phyloP scores from a whole-genome alignment of 2,888 invertebrate genomes.

The Helobdella robusta region DNA sequence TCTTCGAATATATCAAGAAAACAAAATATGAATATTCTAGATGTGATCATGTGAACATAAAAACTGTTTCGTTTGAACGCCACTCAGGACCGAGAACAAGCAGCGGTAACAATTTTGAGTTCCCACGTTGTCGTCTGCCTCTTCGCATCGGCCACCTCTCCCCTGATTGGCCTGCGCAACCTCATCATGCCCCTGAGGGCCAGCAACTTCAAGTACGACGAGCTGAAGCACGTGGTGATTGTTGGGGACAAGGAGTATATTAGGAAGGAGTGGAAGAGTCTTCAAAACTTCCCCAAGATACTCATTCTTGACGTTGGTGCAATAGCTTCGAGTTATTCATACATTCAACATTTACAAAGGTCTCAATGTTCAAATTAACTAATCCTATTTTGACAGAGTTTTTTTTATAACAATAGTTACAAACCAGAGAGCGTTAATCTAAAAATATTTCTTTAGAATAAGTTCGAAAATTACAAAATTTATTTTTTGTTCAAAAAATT shows the following conservation, averaged over 20 bases:
- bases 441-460: too few relatives aligned
- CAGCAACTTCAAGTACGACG: slow-evolving; percentile 84
- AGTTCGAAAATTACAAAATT: too few relatives aligned
- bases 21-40: too few relatives aligned
- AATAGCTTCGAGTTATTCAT: too few relatives aligned
- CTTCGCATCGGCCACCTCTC: slow-evolving; percentile 98
- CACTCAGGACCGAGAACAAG: slow-evolving; percentile 97
- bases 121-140: slow-evolving; percentile 79
- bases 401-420: too few relatives aligned
- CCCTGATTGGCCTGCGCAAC: slow-evolving; percentile 91
- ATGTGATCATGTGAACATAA: too few relatives aligned
- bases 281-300: slow-evolving; percentile 98
- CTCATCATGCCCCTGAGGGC: slow-evolving; percentile 99
- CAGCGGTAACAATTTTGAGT: slow-evolving; percentile 64
- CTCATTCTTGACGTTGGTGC: slow-evolving; percentile 63
- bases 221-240: slow-evolving; percentile 97
- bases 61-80: too few relatives aligned
- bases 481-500: too few relatives aligned
- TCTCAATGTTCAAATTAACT: not conserved
- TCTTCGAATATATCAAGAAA: too few relatives aligned
- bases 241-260: slow-evolving; percentile 98
- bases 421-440: too few relatives aligned
- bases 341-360: not conserved
- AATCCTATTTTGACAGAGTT: too few relatives aligned
- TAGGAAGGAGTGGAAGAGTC: slow-evolving; percentile 97